These are phyloP conservation scores for Hyposoter didymator DNA, from an alignment of 2,888 invertebrate species.

Conservation along the genomic window DNA sequence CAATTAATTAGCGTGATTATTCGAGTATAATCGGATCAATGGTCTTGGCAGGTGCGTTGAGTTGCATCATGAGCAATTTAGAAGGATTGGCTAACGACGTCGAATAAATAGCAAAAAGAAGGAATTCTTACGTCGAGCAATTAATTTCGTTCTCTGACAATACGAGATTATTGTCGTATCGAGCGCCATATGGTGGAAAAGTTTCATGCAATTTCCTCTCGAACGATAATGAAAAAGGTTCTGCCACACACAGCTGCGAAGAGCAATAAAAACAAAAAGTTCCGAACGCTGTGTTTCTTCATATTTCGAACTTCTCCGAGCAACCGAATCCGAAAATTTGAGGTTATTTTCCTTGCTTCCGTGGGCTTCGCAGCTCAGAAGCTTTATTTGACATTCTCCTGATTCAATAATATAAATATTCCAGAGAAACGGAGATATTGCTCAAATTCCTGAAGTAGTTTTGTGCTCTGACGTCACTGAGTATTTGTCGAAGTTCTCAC, in stretches of 20 bases:
- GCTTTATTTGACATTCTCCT: neutral
- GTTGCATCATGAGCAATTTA: constrained; percentile 11
- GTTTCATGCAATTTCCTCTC: neutral
- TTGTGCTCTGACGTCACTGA: constrained; percentile 43
- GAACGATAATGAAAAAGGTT: neutral
- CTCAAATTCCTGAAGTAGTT: constrained; percentile 50
- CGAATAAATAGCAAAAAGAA: neutral
- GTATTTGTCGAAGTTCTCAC: constrained; percentile 26
- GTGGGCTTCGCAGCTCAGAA: neutral
- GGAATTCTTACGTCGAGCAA: neutral
- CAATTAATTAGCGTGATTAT: neutral
- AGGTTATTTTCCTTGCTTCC: neutral
- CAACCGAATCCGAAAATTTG: neutral
- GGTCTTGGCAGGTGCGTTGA: neutral
- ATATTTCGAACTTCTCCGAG: neutral
- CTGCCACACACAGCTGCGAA: neutral
- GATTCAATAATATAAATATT: constrained; percentile 6
- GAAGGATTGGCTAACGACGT: neutral
- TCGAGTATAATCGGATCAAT: constrained; percentile 15
- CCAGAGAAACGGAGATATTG: neutral
- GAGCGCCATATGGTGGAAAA: constrained; percentile 3
- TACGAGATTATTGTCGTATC: neutral
- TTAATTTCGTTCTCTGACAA: neutral
- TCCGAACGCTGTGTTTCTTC: neutral
- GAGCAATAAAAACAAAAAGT: neutral